Percentiles rank a stretch among this genome's conserved stretches.
phyloP scores from a whole-genome alignment of 2,797 vertebrate genomes.

The Hybognathus amarus region DNA sequence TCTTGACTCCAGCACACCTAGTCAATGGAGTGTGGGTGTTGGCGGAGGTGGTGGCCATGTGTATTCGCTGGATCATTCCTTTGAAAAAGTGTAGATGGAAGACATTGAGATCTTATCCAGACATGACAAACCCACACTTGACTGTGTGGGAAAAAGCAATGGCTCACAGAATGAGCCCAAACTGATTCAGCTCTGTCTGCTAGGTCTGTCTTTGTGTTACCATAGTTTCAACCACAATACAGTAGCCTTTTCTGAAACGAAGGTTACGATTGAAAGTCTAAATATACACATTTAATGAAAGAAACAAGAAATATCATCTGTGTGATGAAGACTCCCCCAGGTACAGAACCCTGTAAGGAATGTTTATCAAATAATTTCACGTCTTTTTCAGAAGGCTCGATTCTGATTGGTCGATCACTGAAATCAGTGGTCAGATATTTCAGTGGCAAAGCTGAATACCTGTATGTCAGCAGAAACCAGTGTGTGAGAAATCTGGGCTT shows the following conservation, averaged over 20 bases:
- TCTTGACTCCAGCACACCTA: constrained; percentile 7
- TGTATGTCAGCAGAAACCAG: neutral
- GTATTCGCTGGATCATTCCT: constrained; percentile 54
- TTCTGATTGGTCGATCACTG: neutral
- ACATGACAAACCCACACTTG: constrained; percentile 45
- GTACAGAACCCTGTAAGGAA: neutral
- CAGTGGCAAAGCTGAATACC: neutral
- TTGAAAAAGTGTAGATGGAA: constrained; percentile 53
- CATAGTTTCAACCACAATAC: neutral
- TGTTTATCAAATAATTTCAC: neutral
- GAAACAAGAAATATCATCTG: neutral
- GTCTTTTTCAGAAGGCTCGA: neutral
- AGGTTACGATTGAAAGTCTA: neutral
- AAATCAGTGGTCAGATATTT: neutral
- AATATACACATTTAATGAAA: neutral
- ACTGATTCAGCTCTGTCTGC: constrained; percentile 29
- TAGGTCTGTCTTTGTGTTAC: neutral
- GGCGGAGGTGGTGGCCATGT: constrained; percentile 42
- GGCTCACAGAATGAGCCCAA: constrained; percentile 45
- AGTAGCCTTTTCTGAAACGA: neutral
- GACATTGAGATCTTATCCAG: constrained; percentile 51
- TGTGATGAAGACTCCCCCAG: neutral
- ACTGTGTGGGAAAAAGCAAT: neutral
- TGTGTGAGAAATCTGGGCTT: neutral
- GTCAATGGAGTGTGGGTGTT: constrained; percentile 25